phyloP scores from a whole-genome alignment of 2,888 invertebrate species.

The Crocallis elinguaria region DNA sequence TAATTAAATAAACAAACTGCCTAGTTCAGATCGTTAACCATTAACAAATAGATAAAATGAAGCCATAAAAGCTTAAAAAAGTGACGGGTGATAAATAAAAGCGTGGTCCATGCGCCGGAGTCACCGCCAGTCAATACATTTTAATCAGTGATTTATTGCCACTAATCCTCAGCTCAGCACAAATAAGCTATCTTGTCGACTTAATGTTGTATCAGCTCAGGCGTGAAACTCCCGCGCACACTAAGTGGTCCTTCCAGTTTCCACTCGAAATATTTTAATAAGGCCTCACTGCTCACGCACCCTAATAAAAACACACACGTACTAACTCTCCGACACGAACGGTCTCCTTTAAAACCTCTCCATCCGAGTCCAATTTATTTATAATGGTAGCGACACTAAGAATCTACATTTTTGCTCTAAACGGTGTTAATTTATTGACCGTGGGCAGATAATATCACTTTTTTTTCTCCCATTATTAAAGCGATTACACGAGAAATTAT shows the following conservation, averaged over 20 bases:
- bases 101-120: conserved; percentile 68
- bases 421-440: conserved; percentile 85
- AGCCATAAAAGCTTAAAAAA: conserved; percentile 73
- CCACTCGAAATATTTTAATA: conserved; percentile 85
- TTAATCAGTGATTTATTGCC: conserved; percentile 85
- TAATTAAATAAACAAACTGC: conserved; percentile 71
- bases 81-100: conserved; percentile 73
- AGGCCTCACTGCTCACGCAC: conserved; percentile 83
- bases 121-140: conserved; percentile 84
- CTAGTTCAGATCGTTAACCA: conserved; percentile 61
- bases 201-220: conserved; percentile 84
- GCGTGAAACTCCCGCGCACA: conserved; percentile 85
- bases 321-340: conserved; percentile 65
- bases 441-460: conserved; percentile 85
- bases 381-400: conserved; percentile 83
- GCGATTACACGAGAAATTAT: conserved; percentile 85
- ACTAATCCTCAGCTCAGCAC: conserved; percentile 83
- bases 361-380: conserved; percentile 74
- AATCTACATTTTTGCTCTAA: conserved; percentile 84
- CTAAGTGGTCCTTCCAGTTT: conserved; percentile 86
- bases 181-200: conserved; percentile 85
- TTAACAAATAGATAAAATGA: conserved; percentile 71
- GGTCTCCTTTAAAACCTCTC: conserved; percentile 64
- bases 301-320: conserved; percentile 82
- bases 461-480: conserved; percentile 83